A percentile compares a stretch with the other conserved stretches of the same genome.
phyloP scores from a whole-genome alignment of 2,797 vertebrate genomes.

The Martes flavigula region DNA sequence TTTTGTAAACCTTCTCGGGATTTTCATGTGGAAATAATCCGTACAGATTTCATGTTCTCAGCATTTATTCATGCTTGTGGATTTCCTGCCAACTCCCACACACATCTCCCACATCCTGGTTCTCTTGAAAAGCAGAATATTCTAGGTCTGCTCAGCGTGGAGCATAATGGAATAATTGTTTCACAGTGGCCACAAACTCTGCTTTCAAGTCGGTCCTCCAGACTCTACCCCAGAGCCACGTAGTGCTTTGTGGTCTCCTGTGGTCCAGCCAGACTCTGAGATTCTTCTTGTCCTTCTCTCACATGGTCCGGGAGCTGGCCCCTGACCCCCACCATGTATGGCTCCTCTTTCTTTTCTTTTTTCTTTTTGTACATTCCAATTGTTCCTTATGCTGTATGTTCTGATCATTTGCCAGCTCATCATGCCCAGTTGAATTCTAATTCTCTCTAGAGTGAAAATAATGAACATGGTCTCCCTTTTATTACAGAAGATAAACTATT shows the following conservation, averaged over 20 bases:
- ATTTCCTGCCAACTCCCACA: constrained; percentile 19
- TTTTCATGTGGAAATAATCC: neutral
- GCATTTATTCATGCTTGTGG: constrained; percentile 36
- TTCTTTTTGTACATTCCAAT: neutral
- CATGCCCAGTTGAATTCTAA: neutral
- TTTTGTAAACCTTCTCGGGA: neutral
- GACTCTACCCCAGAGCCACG: accelerated
- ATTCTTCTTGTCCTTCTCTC: neutral
- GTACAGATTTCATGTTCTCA: neutral
- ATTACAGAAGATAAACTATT: neutral
- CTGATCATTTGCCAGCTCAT: neutral
- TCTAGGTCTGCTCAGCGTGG: neutral
- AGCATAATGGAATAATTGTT: neutral
- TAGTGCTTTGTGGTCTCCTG: neutral
- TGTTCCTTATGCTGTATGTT: neutral
- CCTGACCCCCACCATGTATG: too few species aligned
- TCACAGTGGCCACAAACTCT: neutral
- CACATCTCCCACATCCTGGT: constrained; percentile 47
- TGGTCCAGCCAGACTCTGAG: neutral
- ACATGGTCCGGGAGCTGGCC: too few species aligned
- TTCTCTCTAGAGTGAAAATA: neutral
- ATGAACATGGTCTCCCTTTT: neutral
- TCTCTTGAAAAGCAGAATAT: neutral
- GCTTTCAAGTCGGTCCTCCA: neutral
- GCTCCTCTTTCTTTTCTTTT: neutral